Base-by-base conservation (phyloP, 2,797 vertebrate genomes). In the Balearica regulorum region DNA sequence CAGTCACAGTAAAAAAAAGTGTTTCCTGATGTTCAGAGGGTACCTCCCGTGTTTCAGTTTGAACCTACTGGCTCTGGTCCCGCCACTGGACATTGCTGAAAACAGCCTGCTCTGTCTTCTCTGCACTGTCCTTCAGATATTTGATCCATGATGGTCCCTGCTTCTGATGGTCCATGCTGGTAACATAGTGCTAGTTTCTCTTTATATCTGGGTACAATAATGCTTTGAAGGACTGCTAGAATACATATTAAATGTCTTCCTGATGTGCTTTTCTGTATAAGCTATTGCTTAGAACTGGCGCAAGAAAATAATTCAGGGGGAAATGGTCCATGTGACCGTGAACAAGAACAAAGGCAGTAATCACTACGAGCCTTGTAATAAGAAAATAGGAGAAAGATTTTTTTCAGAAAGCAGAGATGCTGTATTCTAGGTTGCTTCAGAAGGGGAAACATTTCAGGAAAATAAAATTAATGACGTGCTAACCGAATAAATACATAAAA, bases 381-480 rank as follows among this genome's bases (percentile, higher is more conserved):
- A 66, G 62, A 57, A 83, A 82, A 85, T 0, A 39, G 16, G 9
- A 76, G 11, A 26, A 49, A 43, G n/a, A 15, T 33, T 43, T 90
- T 90, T 81, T 92, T 60, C 81, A 69, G 82, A 81, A 86, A 79
- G 71, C 18, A 71, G 82, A 78, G 28, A 71, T 44, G 62, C 13
- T 11, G 5, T 71, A 68, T 65, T 44, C 37, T 76, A 91, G 39
- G 17, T 49, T 88, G 46, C 41, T 88, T 81, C 43, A 58, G n/a
- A 90, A 88, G 0, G 2, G 53, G 37, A 68, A 94, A 66, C 46
- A 90, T 72, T 76, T 46, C 72, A 82, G 51, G 37, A 87, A 89
- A 92, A 88, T 70, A 88, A 93, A 94, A 90, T 71, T 83, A 91
- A 88, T 76, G 39, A 69, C 0, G 6, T 65, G 61, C 49, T 92